phyloP scores from a whole-genome alignment of 1,140 invertebrate species.

The Zaprionus camerounensis region DNA sequence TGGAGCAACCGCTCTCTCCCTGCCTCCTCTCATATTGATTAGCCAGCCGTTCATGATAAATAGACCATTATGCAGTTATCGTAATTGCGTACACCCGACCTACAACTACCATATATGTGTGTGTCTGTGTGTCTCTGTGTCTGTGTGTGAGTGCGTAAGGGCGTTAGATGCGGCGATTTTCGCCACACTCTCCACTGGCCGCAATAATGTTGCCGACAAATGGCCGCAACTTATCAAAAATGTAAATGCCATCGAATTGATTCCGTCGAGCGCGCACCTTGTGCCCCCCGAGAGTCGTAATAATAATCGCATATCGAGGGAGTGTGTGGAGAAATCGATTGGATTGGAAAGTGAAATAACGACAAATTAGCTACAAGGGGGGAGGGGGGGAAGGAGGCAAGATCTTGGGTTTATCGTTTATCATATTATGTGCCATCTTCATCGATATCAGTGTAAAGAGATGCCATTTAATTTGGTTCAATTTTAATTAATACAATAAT shows the following conservation, averaged over 20 bases:
- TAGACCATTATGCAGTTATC: constrained; percentile 71
- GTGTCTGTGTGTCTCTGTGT: background rate
- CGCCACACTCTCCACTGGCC: constrained; percentile 4
- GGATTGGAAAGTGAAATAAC: background rate
- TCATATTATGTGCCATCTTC: background rate
- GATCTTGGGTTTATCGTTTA: background rate
- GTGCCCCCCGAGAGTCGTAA: constrained; percentile 12
- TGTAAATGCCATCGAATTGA: constrained; percentile 41
- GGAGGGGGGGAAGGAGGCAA: background rate
- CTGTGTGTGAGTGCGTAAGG: background rate
- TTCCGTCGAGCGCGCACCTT: constrained; percentile 1
- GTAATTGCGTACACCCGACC: constrained; percentile 54
- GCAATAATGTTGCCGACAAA: constrained; percentile 25
- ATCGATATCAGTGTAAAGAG: background rate
- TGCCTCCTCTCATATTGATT: constrained; percentile 47
- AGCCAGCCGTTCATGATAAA: constrained; percentile 76
- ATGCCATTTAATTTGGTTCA: background rate
- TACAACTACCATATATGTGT: background rate
- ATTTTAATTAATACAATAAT: no score
- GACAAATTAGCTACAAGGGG: background rate
- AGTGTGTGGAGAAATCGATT: constrained; percentile 5
- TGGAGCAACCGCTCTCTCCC: background rate
- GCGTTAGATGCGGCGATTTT: constrained; percentile 14
- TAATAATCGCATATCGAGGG: constrained; percentile 12
- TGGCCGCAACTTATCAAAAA: constrained; percentile 35